Percentiles rank a stretch among this genome's conserved stretches.
Evolutionary conservation across 2,797 vertebrate species (phyloP).

Genomic region (Phoebastria nigripes): DNA sequence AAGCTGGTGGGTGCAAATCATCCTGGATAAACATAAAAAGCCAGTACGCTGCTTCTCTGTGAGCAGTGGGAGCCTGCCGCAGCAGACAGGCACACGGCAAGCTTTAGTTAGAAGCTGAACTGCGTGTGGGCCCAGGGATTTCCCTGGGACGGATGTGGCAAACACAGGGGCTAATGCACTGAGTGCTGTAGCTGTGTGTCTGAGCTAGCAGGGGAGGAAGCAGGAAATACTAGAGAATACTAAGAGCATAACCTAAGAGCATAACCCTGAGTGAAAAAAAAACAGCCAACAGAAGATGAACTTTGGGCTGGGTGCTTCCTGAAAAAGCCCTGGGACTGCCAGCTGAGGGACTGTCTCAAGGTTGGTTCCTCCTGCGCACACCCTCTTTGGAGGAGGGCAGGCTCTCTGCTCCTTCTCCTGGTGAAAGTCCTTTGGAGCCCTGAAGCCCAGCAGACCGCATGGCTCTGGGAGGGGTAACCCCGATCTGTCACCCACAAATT

Average conservation of each 20-base stretch:
- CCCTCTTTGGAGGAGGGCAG: not conserved
- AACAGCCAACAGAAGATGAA: not conserved
- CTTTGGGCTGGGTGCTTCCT: conserved; percentile 3
- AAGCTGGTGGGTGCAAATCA: not conserved
- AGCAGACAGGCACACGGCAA: not conserved
- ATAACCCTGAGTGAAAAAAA: not conserved
- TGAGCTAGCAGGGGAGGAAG: not conserved
- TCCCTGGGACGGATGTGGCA: conserved; percentile 60
- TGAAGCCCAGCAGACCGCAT: not conserved
- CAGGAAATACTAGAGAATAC: conserved; percentile 47
- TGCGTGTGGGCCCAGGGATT: conserved; percentile 30
- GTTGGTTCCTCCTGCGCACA: not conserved
- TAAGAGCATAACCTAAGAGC: not conserved
- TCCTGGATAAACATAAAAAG: not conserved
- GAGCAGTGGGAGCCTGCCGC: not conserved
- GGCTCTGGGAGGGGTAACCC: not conserved
- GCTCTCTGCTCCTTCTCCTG: not conserved
- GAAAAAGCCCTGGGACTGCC: not conserved
- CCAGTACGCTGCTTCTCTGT: not conserved
- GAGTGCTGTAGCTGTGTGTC: not conserved
- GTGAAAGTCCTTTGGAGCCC: not conserved
- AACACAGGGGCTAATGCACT: not conserved
- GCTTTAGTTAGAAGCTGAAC: not conserved
- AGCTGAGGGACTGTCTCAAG: not conserved
- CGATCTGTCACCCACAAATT: not conserved